Evolutionary conservation across 2,888 invertebrate species (phyloP).

Genomic region (Eristalis tenax): DNA sequence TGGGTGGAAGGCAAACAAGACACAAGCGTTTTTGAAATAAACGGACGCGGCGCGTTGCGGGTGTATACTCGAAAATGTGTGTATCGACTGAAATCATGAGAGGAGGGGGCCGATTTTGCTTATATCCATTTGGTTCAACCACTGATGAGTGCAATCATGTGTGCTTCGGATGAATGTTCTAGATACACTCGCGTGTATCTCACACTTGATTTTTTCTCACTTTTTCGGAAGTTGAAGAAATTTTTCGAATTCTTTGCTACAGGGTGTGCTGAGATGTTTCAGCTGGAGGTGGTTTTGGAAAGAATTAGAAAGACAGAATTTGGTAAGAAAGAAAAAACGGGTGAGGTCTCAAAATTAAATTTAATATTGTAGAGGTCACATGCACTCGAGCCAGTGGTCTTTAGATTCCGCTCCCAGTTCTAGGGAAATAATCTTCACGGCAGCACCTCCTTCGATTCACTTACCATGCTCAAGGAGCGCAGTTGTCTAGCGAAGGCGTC

Average conservation of each 20-base stretch:
- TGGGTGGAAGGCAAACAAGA: slow-evolving; percentile 2
- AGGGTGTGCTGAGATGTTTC: neutral
- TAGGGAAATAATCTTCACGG: too few relatives aligned
- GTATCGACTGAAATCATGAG: neutral
- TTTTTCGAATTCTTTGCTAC: neutral
- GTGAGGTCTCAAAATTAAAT: too few relatives aligned
- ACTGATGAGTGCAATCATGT: slow-evolving; percentile 13
- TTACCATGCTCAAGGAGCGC: too few relatives aligned
- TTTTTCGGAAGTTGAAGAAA: neutral
- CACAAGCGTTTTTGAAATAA: slow-evolving; percentile 12
- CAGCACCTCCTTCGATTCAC: too few relatives aligned
- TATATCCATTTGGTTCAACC: slow-evolving; percentile 20
- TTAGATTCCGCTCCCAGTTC: too few relatives aligned
- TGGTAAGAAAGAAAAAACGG: too few relatives aligned
- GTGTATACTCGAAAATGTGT: neutral
- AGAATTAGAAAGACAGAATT: too few relatives aligned
- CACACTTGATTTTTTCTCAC: neutral
- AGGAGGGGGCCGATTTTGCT: neutral
- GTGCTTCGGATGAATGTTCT: slow-evolving; percentile 16
- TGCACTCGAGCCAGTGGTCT: too few relatives aligned
- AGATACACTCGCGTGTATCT: slow-evolving; percentile 12
- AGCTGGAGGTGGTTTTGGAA: neutral
- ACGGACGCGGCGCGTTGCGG: neutral
- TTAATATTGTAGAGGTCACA: too few relatives aligned
- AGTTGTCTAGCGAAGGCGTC: too few relatives aligned